Evolutionary conservation across 92 coral and sea anemone species (phyloP), one percentile per base, ranked within the genome.

Genomic region (Zoanthus solanderi): DNA sequence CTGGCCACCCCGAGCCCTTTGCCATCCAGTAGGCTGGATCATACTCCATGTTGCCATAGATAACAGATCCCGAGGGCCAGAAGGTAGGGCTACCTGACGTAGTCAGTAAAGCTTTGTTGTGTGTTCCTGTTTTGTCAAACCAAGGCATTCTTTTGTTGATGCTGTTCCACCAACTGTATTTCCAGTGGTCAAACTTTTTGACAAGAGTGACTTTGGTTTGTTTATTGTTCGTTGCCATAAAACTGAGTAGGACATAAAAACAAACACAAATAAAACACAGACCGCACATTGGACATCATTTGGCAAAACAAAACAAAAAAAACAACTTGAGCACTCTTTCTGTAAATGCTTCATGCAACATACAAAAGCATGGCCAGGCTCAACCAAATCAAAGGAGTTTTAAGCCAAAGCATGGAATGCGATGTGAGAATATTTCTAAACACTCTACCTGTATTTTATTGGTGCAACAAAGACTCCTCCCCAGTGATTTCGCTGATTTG

Each of bases 391-490:
- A 34, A 34, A 34, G 42, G 42, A 34, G 42, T 34, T 34, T 34
- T 34, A 23, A 23, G 23, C 23, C 23, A 23, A 23, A 23, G 23
- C 23, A 23, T 23, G 23, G 23, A 23, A 23, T 23, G 23, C 3
- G 3, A 34, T 34, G 3, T 1, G 54, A 50, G 54, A 7, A 1
- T 75, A 47, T 45, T 74, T 29, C 30, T 76, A 2, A 2, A 2
- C 16, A 13, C 61, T 69, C 37, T 29, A 90, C 92, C 89, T 84
- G 80, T 91, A 91, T 12, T 87, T 57, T 4, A 44, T 85, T 0
- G 94, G 91, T 65, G 94, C 94, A 17, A 71, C 67, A 88, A 90
- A 91, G 14, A 91, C 83, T 32, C 94, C 94, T 91, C 94, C 94
- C 89, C 91, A 84, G 61, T 84, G 94, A 48, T 90, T 90, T 47